Conservation (phyloP, 2,797 vertebrate species). For the Australoheros facetus region DNA sequence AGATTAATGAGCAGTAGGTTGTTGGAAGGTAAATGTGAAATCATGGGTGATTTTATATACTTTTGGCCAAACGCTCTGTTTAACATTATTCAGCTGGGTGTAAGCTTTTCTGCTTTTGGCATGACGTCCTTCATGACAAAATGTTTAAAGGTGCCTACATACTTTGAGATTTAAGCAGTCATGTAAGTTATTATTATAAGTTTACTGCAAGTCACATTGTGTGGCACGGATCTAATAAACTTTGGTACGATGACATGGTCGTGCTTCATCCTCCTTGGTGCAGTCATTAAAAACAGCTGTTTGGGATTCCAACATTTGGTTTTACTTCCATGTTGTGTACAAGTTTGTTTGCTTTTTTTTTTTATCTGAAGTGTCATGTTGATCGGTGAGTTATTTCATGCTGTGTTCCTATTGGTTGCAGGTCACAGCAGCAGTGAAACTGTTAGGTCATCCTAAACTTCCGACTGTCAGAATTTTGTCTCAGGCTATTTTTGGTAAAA, state of each 20-base stretch:
- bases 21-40: neutral
- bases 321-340: neutral
- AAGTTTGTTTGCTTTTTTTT: neutral
- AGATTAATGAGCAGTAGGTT: neutral
- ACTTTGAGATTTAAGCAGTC: neutral
- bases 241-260: neutral
- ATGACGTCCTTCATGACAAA: neutral
- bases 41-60: neutral
- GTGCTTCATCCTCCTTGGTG: neutral
- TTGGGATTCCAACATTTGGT: neutral
- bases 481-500: neutral
- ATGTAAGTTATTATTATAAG: neutral
- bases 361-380: neutral
- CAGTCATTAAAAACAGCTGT: neutral
- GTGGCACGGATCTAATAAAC: neutral
- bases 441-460: neutral
- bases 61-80: neutral
- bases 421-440: neutral
- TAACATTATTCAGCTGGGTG: neutral
- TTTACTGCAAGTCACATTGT: neutral
- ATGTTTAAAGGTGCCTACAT: neutral
- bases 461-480: neutral
- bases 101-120: neutral
- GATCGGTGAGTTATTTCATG: neutral
- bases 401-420: neutral